Evolutionary conservation across 2,113 vertebrate species (phyloP).

Genomic region (Coturnix japonica): DNA sequence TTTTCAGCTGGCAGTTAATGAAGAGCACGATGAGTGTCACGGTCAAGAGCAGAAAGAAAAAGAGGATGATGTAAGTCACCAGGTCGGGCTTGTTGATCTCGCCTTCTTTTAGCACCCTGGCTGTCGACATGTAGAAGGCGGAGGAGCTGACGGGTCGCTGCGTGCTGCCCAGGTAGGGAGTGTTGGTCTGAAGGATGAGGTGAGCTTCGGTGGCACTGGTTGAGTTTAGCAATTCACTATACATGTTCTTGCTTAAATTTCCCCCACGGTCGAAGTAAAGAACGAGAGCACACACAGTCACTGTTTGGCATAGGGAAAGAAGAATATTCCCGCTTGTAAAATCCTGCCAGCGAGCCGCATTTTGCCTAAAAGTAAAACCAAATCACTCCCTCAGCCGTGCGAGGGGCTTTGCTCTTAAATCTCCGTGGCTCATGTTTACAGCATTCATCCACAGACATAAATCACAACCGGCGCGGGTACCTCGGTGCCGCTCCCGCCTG

Average conservation of each 20-base stretch:
- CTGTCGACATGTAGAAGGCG: constrained; percentile 88
- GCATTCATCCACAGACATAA: neutral
- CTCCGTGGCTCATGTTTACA: constrained; percentile 10
- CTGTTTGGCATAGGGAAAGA: constrained; percentile 21
- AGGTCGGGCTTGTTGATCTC: constrained; percentile 93
- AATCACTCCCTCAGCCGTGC: neutral
- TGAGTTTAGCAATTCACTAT: constrained; percentile 90
- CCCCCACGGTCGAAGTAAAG: neutral
- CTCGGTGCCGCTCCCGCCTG: neutral
- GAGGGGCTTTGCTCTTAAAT: neutral
- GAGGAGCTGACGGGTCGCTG: constrained; percentile 90
- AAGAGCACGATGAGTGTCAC: constrained; percentile 95
- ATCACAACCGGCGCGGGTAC: constrained; percentile 10
- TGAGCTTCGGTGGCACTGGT: constrained; percentile 86
- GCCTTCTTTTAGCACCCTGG: constrained; percentile 87
- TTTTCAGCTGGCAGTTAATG: constrained; percentile 97
- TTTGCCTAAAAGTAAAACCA: neutral
- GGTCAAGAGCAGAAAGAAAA: constrained; percentile 91
- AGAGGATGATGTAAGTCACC: constrained; percentile 93
- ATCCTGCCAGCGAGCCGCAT: constrained; percentile 28
- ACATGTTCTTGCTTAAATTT: constrained; percentile 75
- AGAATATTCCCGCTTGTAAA: neutral
- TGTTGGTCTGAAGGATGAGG: constrained; percentile 84
- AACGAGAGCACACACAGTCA: neutral
- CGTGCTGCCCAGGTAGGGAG: constrained; percentile 87